phyloP scores from a whole-genome alignment of 2,888 invertebrate genomes.

The Ischnura elegans region DNA sequence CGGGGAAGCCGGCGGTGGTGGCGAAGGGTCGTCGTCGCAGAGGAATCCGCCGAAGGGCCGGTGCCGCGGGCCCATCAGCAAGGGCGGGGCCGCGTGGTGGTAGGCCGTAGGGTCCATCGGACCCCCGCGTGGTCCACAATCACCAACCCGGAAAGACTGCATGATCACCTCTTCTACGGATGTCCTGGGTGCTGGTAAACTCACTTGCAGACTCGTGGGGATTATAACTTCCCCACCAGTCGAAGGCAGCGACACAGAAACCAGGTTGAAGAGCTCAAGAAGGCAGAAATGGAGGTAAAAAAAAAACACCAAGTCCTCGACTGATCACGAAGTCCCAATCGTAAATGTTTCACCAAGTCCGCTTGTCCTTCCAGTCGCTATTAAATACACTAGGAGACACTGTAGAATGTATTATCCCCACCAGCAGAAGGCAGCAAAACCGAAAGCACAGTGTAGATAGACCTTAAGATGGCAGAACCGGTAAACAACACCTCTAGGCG shows the following conservation, averaged over 20 bases:
- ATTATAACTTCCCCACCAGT: background rate
- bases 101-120: constrained; percentile 5
- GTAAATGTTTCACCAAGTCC: background rate
- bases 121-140: constrained; percentile 6
- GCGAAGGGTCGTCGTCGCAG: constrained; percentile 46
- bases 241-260: background rate
- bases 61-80: constrained; percentile 23
- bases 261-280: background rate
- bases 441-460: no score
- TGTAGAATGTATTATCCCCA: no score
- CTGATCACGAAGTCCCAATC: background rate
- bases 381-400: no score
- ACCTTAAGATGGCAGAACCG: no score
- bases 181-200: background rate
- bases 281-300: background rate
- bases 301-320: background rate
- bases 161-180: background rate
- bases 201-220: background rate
- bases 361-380: no score
- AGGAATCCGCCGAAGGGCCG: constrained; percentile 49
- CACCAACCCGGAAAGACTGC: constrained; percentile 52
- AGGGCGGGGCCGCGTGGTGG: constrained; percentile 10
- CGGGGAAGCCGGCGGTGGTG: constrained; percentile 43
- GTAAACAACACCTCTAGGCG: no score
- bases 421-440: no score